Evolutionary conservation across 2,113 vertebrate species (phyloP), one percentile per base, ranked within the genome.

Genomic region (Dipodomys spectabilis): DNA sequence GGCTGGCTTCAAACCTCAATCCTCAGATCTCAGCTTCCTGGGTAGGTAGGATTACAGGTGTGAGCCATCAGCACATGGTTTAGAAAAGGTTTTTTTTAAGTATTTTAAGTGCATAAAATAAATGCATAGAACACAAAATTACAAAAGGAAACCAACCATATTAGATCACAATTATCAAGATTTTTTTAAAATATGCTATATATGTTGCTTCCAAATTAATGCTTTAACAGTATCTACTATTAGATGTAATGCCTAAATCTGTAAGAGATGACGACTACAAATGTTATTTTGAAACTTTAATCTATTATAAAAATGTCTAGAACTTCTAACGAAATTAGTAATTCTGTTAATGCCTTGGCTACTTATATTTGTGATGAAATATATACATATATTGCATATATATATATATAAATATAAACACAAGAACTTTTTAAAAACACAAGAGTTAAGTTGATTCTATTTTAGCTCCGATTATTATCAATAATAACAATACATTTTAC

Each of bases 181-280:
- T 75, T 87, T 64, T 91, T 93, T 82, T 73, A 9, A 44, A 71
- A 32, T 67, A 81, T 60, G 22, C 82, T 44, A 88, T 1, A 78
- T 35, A 86, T 60, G 12, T 84, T 39, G 49, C 30, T 92, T 78
- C 79, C 74, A 77, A 62, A 69, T 77, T 62, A 86, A 65, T 32
- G 27, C 22, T 91, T 92, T 88, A 91, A 85, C 60, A 93, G 11
- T n/a, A 83, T 83, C 39, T 64, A 87, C 44, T 23, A 75, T 23
- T 71, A 19, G 35, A 65, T 49, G 73, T 80, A 83, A 49, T 45
- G 74, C 65, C 72, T 88, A 88, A 86, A 79, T 67, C 91, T 60
- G 11, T 67, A 86, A 78, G 19, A 57, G 85, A 89, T 60, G 32
- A 82, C 30, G 22, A 77, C 30, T 44, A 39, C 39, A 39, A 39